Base-by-base conservation (phyloP, 1,140 invertebrate genomes). In the Lepidurus apus region DNA sequence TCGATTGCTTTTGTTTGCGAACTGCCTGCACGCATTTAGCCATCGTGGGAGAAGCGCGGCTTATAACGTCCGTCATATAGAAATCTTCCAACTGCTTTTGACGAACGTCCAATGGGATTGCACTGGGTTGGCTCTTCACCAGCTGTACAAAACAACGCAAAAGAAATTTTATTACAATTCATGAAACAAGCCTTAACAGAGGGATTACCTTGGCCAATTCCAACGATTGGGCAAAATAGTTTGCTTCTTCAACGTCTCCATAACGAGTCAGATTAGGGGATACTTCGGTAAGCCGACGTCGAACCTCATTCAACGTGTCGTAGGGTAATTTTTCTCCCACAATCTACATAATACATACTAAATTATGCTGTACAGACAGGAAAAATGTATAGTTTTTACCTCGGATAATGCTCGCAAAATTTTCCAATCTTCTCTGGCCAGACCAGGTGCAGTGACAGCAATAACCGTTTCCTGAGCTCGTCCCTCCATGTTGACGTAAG, bases 361-460 rank as follows among this genome's bases (percentile, higher is more conserved):
- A 0, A 34, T 34, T 34, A 0, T 34, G 34, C 34, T 34, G 3
- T 34, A 34, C 34, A 34, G 34, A 34, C 34, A 34, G 34, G 34
- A 34, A 34, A 34, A 34, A 34, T 34, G 3, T n/a, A n/a, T 34
- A 34, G 34, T 77, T 79, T 76, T 83, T 84, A 92, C 91, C 87
- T 95, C 93, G 21, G 92, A 91, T n/a, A 95, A 84, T 73, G 93
- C 93, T 84, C 95, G 86, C 81, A 99, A 91, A 80, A 99, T 98
- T 88, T 99, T 99, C 98, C 98, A 99, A 87, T 99, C 98, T 81
- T 96, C 94, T 79, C 96, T 89, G 1, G 96, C 96, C 86, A 93
- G 88, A 80, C 97, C 97, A 17, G 97, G 97, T 73, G 97, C 94
- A 42, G 93, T 91, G n/a, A 99, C 91, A 17, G 97, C 97, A 5